These are phyloP conservation scores for Caenorhabditis sulstoni DNA, from an alignment of 2,888 invertebrate genomes.

Conservation along the genomic window DNA sequence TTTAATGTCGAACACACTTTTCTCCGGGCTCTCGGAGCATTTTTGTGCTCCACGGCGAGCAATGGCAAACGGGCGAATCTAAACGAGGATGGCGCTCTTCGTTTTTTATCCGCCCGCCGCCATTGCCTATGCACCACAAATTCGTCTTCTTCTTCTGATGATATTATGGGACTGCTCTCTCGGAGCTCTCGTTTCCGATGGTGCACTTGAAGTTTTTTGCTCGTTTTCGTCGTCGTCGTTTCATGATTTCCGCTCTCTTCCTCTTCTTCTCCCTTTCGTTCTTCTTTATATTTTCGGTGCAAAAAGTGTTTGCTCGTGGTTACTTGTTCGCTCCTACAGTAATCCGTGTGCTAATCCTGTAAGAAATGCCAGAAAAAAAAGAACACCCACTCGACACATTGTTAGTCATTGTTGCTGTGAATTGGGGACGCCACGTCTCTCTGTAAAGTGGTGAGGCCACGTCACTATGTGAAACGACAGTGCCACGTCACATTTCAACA, in stretches of 20 bases:
- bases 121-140: too few species aligned
- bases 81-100: constrained; percentile 10
- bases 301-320: neutral
- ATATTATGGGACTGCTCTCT: constrained; percentile 19
- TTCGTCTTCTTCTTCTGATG: constrained; percentile 17
- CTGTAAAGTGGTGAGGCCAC: too few species aligned
- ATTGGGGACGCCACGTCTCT: too few species aligned
- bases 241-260: constrained; percentile 17
- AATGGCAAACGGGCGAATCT: too few species aligned
- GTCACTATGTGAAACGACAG: too few species aligned
- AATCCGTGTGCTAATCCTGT: neutral
- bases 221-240: neutral
- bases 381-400: too few species aligned
- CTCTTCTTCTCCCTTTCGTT: neutral
- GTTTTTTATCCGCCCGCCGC: constrained; percentile 32
- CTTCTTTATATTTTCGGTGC: neutral
- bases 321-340: constrained; percentile 6
- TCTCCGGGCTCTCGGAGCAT: too few species aligned
- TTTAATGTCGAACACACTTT: too few species aligned
- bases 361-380: neutral
- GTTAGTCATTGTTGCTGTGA: too few species aligned
- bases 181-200: neutral
- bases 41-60: too few species aligned
- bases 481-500: too few species aligned
- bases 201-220: constrained; percentile 32